Base-by-base conservation (phyloP, 2,888 invertebrate species). In the Euzophera pinguis region DNA sequence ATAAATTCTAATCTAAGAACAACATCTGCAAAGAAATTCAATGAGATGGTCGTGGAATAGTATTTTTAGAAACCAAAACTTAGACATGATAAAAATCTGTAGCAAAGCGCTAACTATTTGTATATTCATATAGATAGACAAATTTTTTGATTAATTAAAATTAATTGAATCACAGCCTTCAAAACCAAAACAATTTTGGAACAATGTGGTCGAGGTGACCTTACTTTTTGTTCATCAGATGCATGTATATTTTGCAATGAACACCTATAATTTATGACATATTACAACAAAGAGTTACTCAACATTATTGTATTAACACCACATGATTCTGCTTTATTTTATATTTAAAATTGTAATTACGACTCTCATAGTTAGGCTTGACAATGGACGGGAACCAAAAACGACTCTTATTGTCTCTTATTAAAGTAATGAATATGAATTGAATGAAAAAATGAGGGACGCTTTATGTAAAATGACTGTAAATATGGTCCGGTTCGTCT, bases 371-470 rank as follows among this genome's bases (percentile, higher is more conserved):
- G 71, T 81, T 80, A 78, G 75, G 75, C 71, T 78, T 79, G 80
- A 86, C 86, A 85, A 86, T 87, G 76, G 83, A 71, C 79, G 84
- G 81, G 84, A 87, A 87, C 80, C 66, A 71, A 77, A 73, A 78
- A 70, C 62, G 73, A 72, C 68, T 60, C 65, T 75, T 82, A 84
- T 87, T 88, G 85, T 85, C 75, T 86, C 77, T 67, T 74, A 78
- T 81, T 81, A 77, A 64, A 72, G 71, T 78, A 77, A 79, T 79
- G 72, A 79, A 76, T 77, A n/a, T n/a, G n/a, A n/a, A n/a, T n/a
- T n/a, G n/a, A n/a, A n/a, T n/a, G n/a, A n/a, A n/a, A n/a, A n/a
- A n/a, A n/a, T n/a, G n/a, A n/a, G 75, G 64, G 67, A 65, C 64
- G 73, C 74, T 74, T 78, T 77, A 79, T 75, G 73, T 70, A 67